A percentile compares a stretch with the other conserved stretches of the same genome.
phyloP scores from a whole-genome alignment of 2,888 invertebrate species.

The Dicroscelio sp. region DNA sequence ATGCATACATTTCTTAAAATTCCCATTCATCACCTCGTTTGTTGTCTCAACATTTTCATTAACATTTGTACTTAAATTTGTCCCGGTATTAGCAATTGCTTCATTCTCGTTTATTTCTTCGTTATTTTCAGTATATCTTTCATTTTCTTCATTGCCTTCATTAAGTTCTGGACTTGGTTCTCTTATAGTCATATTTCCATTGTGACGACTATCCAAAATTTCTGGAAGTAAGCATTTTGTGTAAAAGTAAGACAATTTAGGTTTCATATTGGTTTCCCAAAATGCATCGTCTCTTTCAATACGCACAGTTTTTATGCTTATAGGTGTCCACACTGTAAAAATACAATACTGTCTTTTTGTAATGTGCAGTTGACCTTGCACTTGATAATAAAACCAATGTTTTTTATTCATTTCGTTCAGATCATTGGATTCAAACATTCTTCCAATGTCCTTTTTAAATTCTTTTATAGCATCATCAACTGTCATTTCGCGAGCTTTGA shows the following conservation, averaged over 20 bases:
- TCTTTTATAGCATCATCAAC: neutral
- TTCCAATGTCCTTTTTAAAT: slow-evolving; percentile 47
- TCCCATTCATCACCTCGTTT: too few species aligned
- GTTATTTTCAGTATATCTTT: neutral
- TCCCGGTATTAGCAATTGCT: neutral
- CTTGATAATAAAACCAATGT: slow-evolving; percentile 15
- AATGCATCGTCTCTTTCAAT: slow-evolving; percentile 68
- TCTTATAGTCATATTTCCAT: neutral
- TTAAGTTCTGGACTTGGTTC: slow-evolving; percentile 2
- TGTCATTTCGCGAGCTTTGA: too few species aligned
- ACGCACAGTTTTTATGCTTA: slow-evolving; percentile 63
- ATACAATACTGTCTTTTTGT: slow-evolving; percentile 34
- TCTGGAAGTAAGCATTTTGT: slow-evolving; percentile 81
- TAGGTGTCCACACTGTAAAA: slow-evolving; percentile 82
- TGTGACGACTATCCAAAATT: slow-evolving; percentile 82
- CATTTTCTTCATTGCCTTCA: neutral
- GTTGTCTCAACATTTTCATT: too few species aligned
- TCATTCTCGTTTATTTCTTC: neutral
- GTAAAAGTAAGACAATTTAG: neutral
- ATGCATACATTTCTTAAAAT: neutral
- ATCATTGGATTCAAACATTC: too few species aligned
- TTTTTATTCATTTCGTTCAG: neutral
- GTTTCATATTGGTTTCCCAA: neutral
- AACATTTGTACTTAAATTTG: too few species aligned
- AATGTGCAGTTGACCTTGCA: slow-evolving; percentile 29